Evolutionary conservation across 1,140 invertebrate species (phyloP), one percentile per base, ranked within the genome.

Genomic region (Gryllus bimaculatus): DNA sequence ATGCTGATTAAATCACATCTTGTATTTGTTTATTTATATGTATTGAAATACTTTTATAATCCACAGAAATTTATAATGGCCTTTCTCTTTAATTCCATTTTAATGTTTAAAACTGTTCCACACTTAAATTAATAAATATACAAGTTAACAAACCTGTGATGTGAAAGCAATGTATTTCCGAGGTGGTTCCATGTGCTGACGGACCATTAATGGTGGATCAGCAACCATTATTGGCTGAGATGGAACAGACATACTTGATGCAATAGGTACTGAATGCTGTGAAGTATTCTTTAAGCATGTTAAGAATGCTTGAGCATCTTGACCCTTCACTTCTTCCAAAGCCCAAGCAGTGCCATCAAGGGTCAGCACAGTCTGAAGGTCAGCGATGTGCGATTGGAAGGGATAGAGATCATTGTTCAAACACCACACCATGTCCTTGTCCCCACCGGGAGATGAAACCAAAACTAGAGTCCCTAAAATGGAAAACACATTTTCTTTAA

Each of bases 331-430:
- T 84, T 94, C 93, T 76, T 89, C 88, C 82, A 97, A 87, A 8
- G 93, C 93, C 93, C 95, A 96, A 0, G 93, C 94, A 8, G 91
- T 90, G 73, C 94, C 95, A 85, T 96, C 94, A 4, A 98, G 87
- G 26, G 91, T 89, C 75, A 95, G 84, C 78, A 93, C 88, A 18
- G 92, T 92, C 84, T 96, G 92, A 6, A 92, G 92, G 85, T 95
- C 93, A 76, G 91, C 91, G 39, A 92, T 85, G 79, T 87, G 88
- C 77, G 89, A 89, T 80, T 88, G 89, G 78, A 91, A 90, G 10
- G 90, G 89, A 85, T 91, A 92, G 66, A 90, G 87, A 81, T 92
- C 91, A 39, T 90, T 91, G 76, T 91, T 93, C 78, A 95, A 85
- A 80, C 93, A 94, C 93, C 93, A 95, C n/a, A 88, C 83, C 8